Conservation (phyloP, 1,140 invertebrate species). For the Metaphire vulgaris region DNA sequence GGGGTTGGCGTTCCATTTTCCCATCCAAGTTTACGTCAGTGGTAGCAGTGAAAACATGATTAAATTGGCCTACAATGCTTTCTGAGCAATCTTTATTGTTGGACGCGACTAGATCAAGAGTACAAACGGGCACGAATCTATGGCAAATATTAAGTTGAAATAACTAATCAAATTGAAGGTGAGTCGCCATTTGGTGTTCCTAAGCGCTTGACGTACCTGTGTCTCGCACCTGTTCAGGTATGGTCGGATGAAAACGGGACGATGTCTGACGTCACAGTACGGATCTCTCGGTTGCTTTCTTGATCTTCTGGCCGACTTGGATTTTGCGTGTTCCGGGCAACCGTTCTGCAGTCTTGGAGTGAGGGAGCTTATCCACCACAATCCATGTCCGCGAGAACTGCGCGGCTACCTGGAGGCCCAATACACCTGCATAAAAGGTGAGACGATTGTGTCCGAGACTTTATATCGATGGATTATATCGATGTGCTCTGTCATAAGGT, state of each 20-base stretch:
- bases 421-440: slow-evolving; percentile 19
- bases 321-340: slow-evolving; percentile 1
- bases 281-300: neutral
- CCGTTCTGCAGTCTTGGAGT: slow-evolving; percentile 1
- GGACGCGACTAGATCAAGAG: neutral
- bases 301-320: neutral
- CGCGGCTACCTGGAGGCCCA: slow-evolving; percentile 9
- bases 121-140: neutral
- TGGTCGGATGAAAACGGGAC: slow-evolving; percentile 13
- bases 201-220: too few species aligned
- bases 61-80: neutral
- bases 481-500: too few species aligned
- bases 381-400: slow-evolving; percentile 14
- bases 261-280: slow-evolving; percentile 1
- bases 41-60: neutral
- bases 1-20: too few species aligned
- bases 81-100: neutral
- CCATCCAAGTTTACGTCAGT: too few species aligned
- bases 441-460: too few species aligned
- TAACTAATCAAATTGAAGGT: neutral
- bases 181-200: too few species aligned
- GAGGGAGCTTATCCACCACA: slow-evolving; percentile 10
- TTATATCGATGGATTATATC: too few species aligned
- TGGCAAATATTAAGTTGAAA: neutral
- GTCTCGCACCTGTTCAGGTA: slow-evolving; percentile 9